Conservation (phyloP, 2,797 vertebrate genomes). For the Lepus oiostolus region DNA sequence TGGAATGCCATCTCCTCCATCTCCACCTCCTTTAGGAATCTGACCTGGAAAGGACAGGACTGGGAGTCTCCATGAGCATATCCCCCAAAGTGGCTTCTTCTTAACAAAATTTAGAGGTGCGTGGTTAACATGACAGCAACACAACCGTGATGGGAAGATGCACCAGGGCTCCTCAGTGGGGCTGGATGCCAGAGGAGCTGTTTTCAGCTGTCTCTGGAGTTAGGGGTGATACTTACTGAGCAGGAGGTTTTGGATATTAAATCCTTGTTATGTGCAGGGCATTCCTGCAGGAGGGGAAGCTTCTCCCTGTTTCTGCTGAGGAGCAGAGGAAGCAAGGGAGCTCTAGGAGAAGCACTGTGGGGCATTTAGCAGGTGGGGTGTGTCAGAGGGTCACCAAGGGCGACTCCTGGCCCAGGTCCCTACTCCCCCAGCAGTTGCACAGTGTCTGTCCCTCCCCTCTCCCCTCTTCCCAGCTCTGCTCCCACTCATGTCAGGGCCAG, state of each 20-base stretch:
- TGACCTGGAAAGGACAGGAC: neutral
- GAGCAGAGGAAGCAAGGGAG: neutral
- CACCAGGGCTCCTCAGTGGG: neutral
- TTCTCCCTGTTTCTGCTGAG: neutral
- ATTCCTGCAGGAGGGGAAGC: neutral
- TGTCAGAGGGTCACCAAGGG: neutral
- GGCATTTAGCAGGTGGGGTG: neutral
- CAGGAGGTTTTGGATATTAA: neutral
- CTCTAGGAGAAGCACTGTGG: neutral
- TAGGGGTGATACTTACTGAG: neutral
- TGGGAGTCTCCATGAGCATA: neutral
- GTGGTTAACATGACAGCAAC: neutral
- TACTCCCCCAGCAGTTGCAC: neutral
- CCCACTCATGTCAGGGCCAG: neutral
- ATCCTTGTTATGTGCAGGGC: neutral
- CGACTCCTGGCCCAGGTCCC: neutral
- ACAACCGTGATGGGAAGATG: neutral
- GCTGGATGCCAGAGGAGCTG: neutral
- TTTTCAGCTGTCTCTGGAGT: neutral
- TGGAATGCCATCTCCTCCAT: neutral
- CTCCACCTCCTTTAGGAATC: neutral
- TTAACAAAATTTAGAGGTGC: neutral
- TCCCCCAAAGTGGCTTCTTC: neutral
- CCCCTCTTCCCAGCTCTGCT: too few relatives aligned
- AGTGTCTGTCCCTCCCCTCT: neutral